Percentiles rank a stretch among this genome's conserved stretches.
These are phyloP conservation scores for Tetranychus piercei DNA, from an alignment of 2,888 invertebrate genomes.

Conservation along the genomic window DNA sequence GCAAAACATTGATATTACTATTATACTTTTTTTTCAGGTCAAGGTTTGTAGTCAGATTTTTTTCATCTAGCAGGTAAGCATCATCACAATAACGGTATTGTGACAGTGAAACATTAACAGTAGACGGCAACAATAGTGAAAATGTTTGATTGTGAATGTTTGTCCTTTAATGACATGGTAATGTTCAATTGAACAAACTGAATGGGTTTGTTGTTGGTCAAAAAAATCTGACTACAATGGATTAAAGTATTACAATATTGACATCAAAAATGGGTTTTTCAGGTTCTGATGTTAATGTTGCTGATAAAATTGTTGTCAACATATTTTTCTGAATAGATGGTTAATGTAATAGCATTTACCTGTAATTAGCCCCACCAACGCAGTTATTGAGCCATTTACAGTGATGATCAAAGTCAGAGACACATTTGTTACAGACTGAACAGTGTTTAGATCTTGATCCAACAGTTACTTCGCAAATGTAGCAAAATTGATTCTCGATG, in stretches of 20 bases:
- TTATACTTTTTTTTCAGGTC: neutral
- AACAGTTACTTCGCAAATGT: constrained; percentile 53
- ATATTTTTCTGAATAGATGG: neutral
- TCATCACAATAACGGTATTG: too few species aligned
- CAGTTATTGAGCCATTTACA: constrained; percentile 99
- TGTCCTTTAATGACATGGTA: too few species aligned
- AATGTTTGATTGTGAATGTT: too few species aligned
- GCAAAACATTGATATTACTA: constrained; percentile 4
- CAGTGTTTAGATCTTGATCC: constrained; percentile 76
- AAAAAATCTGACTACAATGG: too few species aligned
- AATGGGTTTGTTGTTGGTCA: too few species aligned
- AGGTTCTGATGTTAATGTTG: neutral
- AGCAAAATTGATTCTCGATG: constrained; percentile 82
- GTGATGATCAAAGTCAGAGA: constrained; percentile 83
- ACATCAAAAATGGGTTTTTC: too few species aligned
- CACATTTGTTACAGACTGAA: constrained; percentile 89
- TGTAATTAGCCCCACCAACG: constrained; percentile 75
- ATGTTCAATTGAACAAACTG: too few species aligned
- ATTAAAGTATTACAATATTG: too few species aligned
- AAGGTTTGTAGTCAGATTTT: constrained; percentile 1
- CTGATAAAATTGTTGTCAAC: neutral
- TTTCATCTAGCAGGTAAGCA: too few species aligned
- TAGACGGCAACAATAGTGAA: too few species aligned
- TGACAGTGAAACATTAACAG: too few species aligned
- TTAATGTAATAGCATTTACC: constrained; percentile 30